Evolutionary conservation across 2,113 vertebrate species (phyloP), one percentile per base, ranked within the genome.

Genomic region (Piprites chloris): DNA sequence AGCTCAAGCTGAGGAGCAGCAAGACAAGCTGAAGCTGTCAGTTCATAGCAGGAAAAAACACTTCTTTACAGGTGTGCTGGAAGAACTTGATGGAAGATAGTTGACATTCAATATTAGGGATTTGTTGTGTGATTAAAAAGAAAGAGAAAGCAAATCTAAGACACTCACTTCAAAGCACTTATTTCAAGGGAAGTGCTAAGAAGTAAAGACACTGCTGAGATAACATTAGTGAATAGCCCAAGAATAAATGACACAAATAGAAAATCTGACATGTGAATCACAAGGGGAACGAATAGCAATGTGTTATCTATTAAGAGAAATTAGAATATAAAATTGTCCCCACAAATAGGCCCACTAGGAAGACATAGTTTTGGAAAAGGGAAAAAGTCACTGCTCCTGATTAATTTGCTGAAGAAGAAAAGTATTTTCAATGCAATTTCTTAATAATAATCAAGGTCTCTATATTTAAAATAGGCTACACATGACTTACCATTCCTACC

Each of bases 161-260:
- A 85, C 73, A 72, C 17, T 87, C 56, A 92, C 90, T 94, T 95
- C 80, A 95, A 96, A 94, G 87, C 33, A 79, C 66, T 83, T 69
- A 68, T 95, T 96, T 95, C 50, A 86, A 62, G 63, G 71, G 50
- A 96, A 95, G 83, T 44, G n/a, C 87, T 85, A 95, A 85, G 71
- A 33, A 84, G 16, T 77, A 86, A 92, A 95, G 74, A 78, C 69
- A 55, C 21, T 79, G 73, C 55, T 53, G 69, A 87, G 61, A 88
- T 81, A 89, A 92, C 49, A 49, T 77, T 71, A 90, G 47, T 0
- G 2, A 95, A 78, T 32, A 94, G 90, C 33, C 76, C 58, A 91
- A 85, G 67, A 78, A 87, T 53, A 94, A 94, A 87, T 22, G 72
- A 55, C 63, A 63, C 5, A 3, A 61, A 67, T 32, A 92, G 20